Evolutionary conservation across 2,888 invertebrate species (phyloP), one percentile per base, ranked within the genome.

Genomic region (Desoria tigrina): DNA sequence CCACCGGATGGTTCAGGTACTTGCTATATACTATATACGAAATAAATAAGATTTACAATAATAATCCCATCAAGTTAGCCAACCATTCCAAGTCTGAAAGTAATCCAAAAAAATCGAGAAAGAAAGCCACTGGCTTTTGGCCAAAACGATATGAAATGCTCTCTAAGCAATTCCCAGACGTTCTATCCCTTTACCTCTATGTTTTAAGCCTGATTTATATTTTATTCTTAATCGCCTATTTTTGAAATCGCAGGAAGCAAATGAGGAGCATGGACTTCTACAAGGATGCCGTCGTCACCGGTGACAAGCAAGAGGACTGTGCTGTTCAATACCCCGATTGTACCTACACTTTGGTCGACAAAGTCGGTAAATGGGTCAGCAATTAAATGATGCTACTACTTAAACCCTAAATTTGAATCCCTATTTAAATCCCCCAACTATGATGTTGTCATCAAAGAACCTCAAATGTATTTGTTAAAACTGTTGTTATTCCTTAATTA

Each of bases 231-330:
- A 45, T 45, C n/a, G n/a, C n/a, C n/a, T n/a, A n/a, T n/a, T n/a
- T n/a, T n/a, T n/a, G 39, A 16, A 28, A 61, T 58, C 55, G 50
- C 65, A 76, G 76, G 68, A 76, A 76, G 68, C 76, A 74, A 73
- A 76, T 76, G 76, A 72, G 76, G 64, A 73, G 73, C 74, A 76
- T 76, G 76, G 76, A 76, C 71, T 73, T 76, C 73, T 76, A 76
- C 75, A 73, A 75, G 72, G 76, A 76, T 64, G 76, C 76, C 61
- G 75, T 76, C 50, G 61, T 67, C 61, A 68, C 69, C 64, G 76
- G 75, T 55, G 76, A 75, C 69, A 74, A 73, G 62, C 70, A 74
- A 64, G 73, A 75, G 39, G 76, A 76, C 61, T 76, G 76, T 61
- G 69, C 69, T 60, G 58, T 61, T 27, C 63, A 56, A 61, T 76